A percentile compares a stretch with the other conserved stretches of the same genome.
phyloP scores from a whole-genome alignment of 92 coral and sea anemone species.

The Isaurus tuberculatus region DNA sequence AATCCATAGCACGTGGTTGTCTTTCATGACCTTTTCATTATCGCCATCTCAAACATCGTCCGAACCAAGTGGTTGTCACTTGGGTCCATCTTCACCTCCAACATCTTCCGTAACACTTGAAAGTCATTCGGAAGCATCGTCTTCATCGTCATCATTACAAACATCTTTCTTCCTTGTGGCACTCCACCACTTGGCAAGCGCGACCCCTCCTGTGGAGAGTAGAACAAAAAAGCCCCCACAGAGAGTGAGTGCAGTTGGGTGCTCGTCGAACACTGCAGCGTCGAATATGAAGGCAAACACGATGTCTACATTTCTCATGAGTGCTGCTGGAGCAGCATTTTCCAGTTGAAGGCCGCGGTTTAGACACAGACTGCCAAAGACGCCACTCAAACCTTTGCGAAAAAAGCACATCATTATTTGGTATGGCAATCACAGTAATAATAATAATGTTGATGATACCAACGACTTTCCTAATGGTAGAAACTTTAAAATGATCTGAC shows the following conservation, averaged over 20 bases:
- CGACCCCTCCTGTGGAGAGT: slow-evolving; percentile 76
- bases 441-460: background rate
- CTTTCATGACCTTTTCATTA: background rate
- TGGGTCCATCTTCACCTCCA: no score
- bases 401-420: background rate
- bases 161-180: background rate
- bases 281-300: slow-evolving; percentile 82
- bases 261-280: slow-evolving; percentile 66
- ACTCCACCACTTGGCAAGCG: slow-evolving; percentile 74
- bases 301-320: slow-evolving; percentile 87
- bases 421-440: background rate
- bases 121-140: no score
- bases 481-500: no score
- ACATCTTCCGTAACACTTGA: no score
- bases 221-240: slow-evolving; percentile 73
- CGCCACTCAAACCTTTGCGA: slow-evolving; percentile 73
- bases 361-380: slow-evolving; percentile 81
- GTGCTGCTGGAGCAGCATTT: slow-evolving; percentile 91
- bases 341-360: slow-evolving; percentile 88
- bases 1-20: background rate
- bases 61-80: background rate
- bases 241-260: slow-evolving; percentile 65
- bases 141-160: background rate
- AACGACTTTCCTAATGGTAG: no score
- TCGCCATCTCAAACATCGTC: background rate